Evolutionary conservation across 2,888 invertebrate genomes (phyloP).

Genomic region (Villa cingulata): DNA sequence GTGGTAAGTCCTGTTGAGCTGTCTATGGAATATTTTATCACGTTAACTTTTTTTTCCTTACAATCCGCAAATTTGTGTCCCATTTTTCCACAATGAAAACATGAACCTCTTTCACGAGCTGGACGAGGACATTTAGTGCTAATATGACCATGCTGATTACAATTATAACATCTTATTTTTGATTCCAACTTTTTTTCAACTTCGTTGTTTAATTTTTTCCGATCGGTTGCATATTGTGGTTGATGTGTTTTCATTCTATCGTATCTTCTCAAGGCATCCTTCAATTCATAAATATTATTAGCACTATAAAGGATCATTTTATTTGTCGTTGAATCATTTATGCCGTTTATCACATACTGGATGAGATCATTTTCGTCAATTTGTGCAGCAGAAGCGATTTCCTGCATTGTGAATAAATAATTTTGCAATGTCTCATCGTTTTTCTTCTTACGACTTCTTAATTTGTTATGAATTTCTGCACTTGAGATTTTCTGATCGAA

Average conservation of each 20-base stretch:
- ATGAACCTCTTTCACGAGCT: no score
- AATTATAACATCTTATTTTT: no score
- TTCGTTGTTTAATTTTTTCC: background rate
- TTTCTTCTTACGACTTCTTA: constrained; percentile 1
- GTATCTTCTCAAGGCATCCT: constrained; percentile 2
- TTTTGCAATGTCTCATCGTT: constrained; percentile 3
- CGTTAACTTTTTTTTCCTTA: no score
- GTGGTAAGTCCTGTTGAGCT: no score
- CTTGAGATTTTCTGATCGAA: constrained; percentile 3
- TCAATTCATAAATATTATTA: constrained; percentile 4
- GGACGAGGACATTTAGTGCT: no score
- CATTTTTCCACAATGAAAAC: no score
- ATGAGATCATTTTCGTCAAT: constrained; percentile 8
- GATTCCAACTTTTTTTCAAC: background rate
- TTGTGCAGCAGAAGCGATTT: constrained; percentile 4
- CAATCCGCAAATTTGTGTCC: no score
- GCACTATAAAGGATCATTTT: constrained; percentile 3
- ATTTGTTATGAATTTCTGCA: constrained; percentile 6
- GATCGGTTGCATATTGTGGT: background rate
- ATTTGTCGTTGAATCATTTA: constrained; percentile 11
- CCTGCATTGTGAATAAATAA: constrained; percentile 10
- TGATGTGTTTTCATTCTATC: constrained; percentile 10
- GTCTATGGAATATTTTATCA: no score
- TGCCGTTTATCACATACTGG: constrained; percentile 5
- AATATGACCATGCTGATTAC: no score